Base-by-base conservation (phyloP, 2,797 vertebrate genomes). In the Yasuhikotakia modesta region DNA sequence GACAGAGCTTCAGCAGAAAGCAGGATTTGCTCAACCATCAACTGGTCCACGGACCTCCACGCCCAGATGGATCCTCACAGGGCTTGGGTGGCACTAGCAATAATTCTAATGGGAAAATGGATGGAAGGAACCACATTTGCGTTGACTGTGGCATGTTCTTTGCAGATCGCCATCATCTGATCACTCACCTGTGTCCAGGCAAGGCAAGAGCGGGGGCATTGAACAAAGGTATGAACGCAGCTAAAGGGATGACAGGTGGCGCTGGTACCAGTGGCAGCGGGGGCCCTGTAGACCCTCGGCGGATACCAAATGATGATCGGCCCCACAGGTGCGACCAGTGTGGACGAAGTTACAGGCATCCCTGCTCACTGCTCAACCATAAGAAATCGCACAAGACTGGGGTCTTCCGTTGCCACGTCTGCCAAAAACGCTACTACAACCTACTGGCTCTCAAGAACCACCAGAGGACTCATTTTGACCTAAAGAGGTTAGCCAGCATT, bases 391-490 rank as follows among this genome's bases (percentile, higher is more conserved):
- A 97, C 80, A 95, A 96, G 89, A 96, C 94, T 0, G 96, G 96
- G 4, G 93, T 96, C 16, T 97, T 97, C 76, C 94, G 95, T 80
- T 97, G 96, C 85, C 83, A 94, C 78, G 93, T 96, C 69, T 97
- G 96, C 81, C 95, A 95, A 90, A 96, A 97, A 85, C 94, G 95
- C 57, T 97, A 97, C 88, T 95, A 95, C 82, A 96, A 96, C 85
- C 92, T 96, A 73, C 93, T 96, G 91, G 96, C 96, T 13, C 94
- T 97, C 45, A 97, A 97, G 90, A 96, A 96, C 83, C 96, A 97
- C 89, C 94, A 96, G 85, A 94, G 96, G 85, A 96, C 94, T 77
- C 96, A 97, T 78, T 95, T 95, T 70, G 96, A 97, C 83, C 88
- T 95, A 45, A 95, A 95, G 79, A 94, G 95, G 86, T 96, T 94